Conservation (phyloP, 2,797 vertebrate genomes). For the Melopsittacus undulatus region DNA sequence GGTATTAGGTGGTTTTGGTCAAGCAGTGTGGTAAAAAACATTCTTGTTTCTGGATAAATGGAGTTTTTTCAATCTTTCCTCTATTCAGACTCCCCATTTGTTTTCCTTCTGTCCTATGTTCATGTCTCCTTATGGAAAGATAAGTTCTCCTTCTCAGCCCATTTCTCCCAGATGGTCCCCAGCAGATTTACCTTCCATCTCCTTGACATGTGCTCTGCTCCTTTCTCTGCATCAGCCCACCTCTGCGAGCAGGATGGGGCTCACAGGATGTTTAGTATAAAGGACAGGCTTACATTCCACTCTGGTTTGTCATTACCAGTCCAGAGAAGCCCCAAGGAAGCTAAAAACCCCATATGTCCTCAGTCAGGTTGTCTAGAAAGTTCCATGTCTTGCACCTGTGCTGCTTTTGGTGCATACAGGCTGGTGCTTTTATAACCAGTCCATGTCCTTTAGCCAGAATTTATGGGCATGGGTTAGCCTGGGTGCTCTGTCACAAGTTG, state of each 20-base stretch:
- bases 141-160: background rate
- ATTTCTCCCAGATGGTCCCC: background rate
- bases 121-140: background rate
- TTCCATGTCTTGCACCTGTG: rapidly evolving
- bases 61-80: background rate
- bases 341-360: background rate
- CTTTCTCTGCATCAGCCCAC: background rate
- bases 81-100: background rate
- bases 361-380: background rate
- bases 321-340: background rate
- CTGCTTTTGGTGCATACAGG: background rate
- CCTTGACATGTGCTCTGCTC: background rate
- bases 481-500: background rate
- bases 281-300: background rate
- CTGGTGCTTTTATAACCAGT: background rate
- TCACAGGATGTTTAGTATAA: background rate
- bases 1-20: background rate
- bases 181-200: background rate
- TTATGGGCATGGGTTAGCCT: background rate
- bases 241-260: background rate
- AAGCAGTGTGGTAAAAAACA: background rate
- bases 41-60: background rate
- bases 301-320: background rate
- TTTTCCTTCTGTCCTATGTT: background rate
- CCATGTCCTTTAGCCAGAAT: background rate